Conservation (phyloP, 2,888 invertebrate species). For the Didymodactylos carnosus region DNA sequence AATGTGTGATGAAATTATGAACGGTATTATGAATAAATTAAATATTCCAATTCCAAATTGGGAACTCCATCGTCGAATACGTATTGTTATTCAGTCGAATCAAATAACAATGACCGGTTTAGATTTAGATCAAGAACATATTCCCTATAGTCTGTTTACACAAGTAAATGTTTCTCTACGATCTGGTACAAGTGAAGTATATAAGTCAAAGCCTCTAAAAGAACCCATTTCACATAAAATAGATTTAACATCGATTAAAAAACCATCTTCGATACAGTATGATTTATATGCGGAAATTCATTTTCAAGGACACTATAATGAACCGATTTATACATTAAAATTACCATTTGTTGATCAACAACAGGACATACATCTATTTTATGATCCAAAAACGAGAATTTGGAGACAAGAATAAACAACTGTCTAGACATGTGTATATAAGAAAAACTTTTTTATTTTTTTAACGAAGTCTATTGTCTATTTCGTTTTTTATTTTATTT, state of each 20-base stretch:
- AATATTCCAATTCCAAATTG: not conserved
- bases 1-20: not conserved
- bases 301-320: not conserved
- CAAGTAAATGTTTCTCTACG: not conserved
- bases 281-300: not conserved
- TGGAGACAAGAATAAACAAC: not conserved
- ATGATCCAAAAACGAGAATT: not conserved
- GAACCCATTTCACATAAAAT: not conserved
- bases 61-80: slow-evolving; percentile 1
- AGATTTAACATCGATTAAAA: not conserved
- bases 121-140: not conserved
- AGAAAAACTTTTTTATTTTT: not conserved
- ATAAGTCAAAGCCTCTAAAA: not conserved
- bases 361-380: not conserved
- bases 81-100: not conserved
- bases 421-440: too few relatives aligned
- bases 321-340: not conserved
- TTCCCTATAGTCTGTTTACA: not conserved
- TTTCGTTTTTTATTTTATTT: not conserved
- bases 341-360: not conserved
- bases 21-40: not conserved
- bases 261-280: too few relatives aligned
- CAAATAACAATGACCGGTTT: not conserved
- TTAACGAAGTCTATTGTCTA: not conserved
- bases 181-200: not conserved